Evolutionary conservation across 2,888 invertebrate species (phyloP).

Genomic region (Clunio marinus): DNA sequence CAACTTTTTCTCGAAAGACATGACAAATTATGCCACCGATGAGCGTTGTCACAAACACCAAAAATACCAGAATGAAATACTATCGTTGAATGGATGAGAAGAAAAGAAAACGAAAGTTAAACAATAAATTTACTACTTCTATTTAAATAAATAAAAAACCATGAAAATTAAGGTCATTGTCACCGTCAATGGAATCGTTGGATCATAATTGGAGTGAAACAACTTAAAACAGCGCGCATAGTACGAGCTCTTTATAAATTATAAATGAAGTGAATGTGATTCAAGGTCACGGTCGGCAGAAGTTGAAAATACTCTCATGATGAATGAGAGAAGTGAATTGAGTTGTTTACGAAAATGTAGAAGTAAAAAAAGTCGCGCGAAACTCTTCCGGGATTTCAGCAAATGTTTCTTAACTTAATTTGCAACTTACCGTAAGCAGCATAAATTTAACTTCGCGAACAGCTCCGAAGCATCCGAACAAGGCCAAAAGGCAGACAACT

Average conservation of each 20-base stretch:
- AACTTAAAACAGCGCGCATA: not conserved
- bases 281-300: constrained; percentile 34
- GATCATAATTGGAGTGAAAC: constrained; percentile 32
- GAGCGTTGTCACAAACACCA: constrained; percentile 85
- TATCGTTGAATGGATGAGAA: constrained; percentile 48
- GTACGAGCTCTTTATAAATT: not conserved
- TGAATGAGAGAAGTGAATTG: not conserved
- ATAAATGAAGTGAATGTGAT: constrained; percentile 17
- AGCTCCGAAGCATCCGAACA: constrained; percentile 91
- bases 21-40: constrained; percentile 88
- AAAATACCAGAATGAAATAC: constrained; percentile 84
- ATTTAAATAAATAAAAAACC: no score
- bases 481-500: constrained; percentile 74
- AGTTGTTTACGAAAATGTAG: constrained; percentile 8
- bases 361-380: not conserved
- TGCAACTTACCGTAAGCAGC: constrained; percentile 76
- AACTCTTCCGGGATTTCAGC: not conserved
- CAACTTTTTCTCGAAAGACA: constrained; percentile 81
- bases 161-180: constrained; percentile 32
- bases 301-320: not conserved
- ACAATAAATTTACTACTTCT: no score
- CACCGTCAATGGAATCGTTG: not conserved
- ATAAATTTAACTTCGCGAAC: constrained; percentile 90
- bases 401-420: not conserved
- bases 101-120: constrained; percentile 33